Percentiles rank a stretch among this genome's conserved stretches.
Conservation (phyloP, 1,140 invertebrate genomes). For the Pristionchus pacificus region DNA sequence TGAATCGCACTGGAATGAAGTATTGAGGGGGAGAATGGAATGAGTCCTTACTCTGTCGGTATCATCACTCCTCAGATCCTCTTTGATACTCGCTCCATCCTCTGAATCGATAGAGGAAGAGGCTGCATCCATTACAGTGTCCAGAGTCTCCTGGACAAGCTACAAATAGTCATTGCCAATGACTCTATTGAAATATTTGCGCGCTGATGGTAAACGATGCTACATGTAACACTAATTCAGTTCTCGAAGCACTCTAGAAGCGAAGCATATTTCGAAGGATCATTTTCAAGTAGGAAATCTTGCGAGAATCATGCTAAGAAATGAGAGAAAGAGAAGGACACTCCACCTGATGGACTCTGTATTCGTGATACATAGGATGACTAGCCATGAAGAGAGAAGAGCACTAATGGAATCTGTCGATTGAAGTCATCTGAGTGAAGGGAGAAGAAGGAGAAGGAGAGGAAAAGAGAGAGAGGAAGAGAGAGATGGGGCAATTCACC, state of each 20-base stretch:
- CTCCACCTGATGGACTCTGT: constrained; percentile 10
- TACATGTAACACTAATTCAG: too few species aligned
- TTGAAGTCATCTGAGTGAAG: too few species aligned
- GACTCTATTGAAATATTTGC: not conserved
- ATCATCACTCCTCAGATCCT: constrained; percentile 1
- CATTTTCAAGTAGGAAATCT: constrained; percentile 1
- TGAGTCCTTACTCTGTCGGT: not conserved
- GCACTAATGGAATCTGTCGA: constrained; percentile 16
- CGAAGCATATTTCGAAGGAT: too few species aligned
- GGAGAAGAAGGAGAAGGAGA: too few species aligned
- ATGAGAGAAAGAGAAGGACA: not conserved
- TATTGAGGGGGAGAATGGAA: too few species aligned
- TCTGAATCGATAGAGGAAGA: constrained; percentile 3
- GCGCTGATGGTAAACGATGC: too few species aligned
- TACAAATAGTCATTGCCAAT: constrained; percentile 10
- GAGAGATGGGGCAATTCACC: too few species aligned
- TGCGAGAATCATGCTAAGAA: too few species aligned
- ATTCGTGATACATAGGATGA: constrained; percentile 17
- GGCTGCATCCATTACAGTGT: constrained; percentile 16
- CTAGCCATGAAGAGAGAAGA: too few species aligned
- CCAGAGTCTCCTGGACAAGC: constrained; percentile 20
- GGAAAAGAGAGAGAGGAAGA: too few species aligned
- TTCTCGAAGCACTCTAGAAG: too few species aligned
- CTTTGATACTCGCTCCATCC: not conserved
- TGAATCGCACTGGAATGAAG: too few species aligned